Evolutionary conservation across 2,797 vertebrate genomes (phyloP), one percentile per base, ranked within the genome.

Genomic region (Coregonus sp.): DNA sequence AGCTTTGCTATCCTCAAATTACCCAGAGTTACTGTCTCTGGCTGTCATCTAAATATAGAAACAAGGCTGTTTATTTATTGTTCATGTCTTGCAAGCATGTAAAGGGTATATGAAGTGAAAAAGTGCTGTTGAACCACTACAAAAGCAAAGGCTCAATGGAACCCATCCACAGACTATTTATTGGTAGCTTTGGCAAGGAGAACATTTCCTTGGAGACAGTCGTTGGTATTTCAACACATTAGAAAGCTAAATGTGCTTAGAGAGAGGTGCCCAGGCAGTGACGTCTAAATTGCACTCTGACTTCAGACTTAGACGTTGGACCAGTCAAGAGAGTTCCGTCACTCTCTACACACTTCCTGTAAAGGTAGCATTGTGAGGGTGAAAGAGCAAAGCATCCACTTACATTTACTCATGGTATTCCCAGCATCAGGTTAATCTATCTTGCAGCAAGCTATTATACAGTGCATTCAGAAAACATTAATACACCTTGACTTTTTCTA

Each of bases 1-100:
- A 40, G 40, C 40, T 40, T 40, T 9, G 40, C 40, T 40, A 40
- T 9, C 40, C 40, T 40, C 40, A 40, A 40, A 40, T 40, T 40
- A 40, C 40, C 7, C 0, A 40, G 40, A 70, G 35, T 47, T 18
- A 47, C 5, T 11, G 37, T 33, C 52, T 73, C 25, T 89, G 78
- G 86, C 89, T 93, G 90, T 90, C 91, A 91, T 63, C 75, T 83
- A 90, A 91, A 88, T 90, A 31, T 90, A 88, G 72, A 90, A 85
- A 86, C 86, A 84, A 85, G 75, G 79, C 76, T 84, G 91, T 89
- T 89, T 84, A 82, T 90, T 90, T 86, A 90, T 25, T 25, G 25
- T 25, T 25, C 25, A 25, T 25, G 25, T 25, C 25, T 86, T 67
- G 33, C 81, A 88, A 83, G 88, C 78, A 85, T 83, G 83, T 78